Percentiles rank a stretch among this genome's conserved stretches.
phyloP scores from a whole-genome alignment of 2,888 invertebrate species.

The Lepeophtheirus nordmannii region DNA sequence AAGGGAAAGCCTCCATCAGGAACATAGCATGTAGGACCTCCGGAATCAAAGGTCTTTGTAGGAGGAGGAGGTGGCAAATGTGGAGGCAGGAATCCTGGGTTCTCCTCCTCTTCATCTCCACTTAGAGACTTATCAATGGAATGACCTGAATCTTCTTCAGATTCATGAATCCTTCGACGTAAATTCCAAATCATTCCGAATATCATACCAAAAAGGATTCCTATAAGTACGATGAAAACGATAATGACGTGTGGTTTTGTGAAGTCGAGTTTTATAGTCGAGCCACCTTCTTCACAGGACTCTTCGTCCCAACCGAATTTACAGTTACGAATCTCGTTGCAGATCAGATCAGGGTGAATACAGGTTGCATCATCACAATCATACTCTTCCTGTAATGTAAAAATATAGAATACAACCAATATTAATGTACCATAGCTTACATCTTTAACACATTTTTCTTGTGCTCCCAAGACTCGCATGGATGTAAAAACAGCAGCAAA shows the following conservation, averaged over 20 bases:
- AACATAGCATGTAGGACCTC: slow-evolving; percentile 9
- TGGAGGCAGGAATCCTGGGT: neutral
- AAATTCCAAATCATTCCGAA: slow-evolving; percentile 24
- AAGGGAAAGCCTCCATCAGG: slow-evolving; percentile 23
- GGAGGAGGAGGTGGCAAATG: slow-evolving; percentile 5
- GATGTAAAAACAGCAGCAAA: slow-evolving; percentile 61
- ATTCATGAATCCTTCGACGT: slow-evolving; percentile 6
- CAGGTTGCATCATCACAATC: slow-evolving; percentile 76
- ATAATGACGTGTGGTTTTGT: slow-evolving; percentile 18
- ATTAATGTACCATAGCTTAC: neutral
- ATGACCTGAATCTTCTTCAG: slow-evolving; percentile 16
- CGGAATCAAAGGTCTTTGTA: neutral
- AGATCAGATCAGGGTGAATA: slow-evolving; percentile 49
- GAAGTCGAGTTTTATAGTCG: slow-evolving; percentile 21
- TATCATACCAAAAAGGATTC: slow-evolving; percentile 22
- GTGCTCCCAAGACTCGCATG: slow-evolving; percentile 44
- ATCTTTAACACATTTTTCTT: slow-evolving; percentile 29
- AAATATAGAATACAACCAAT: neutral
- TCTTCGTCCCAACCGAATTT: slow-evolving; percentile 64
- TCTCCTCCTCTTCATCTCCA: neutral
- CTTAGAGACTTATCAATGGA: slow-evolving; percentile 16
- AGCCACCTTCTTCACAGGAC: slow-evolving; percentile 31
- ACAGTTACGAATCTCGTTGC: slow-evolving; percentile 61
- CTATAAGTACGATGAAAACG: slow-evolving; percentile 17
- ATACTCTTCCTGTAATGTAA: slow-evolving; percentile 42